phyloP scores from a whole-genome alignment of 2,797 vertebrate species.

The Eulemur coronatus region DNA sequence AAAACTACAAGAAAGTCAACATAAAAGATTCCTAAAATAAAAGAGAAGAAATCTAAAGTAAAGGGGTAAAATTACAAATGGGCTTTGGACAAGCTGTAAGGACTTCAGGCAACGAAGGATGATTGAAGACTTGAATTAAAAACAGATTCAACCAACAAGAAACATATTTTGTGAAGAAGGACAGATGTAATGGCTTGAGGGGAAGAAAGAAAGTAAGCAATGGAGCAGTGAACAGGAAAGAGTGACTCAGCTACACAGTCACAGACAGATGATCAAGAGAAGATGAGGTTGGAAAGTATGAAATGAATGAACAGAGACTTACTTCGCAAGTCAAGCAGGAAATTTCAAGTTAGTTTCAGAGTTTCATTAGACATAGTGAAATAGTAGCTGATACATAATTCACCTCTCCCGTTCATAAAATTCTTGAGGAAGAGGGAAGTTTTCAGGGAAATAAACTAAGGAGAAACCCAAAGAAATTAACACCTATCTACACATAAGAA shows the following conservation, averaged over 20 bases:
- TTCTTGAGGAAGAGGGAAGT: background rate
- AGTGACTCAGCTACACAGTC: background rate
- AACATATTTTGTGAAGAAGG: slow-evolving; percentile 65
- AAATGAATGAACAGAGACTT: background rate
- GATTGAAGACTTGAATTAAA: slow-evolving; percentile 68
- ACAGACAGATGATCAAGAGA: slow-evolving; percentile 26
- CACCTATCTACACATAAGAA: background rate
- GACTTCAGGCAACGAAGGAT: slow-evolving; percentile 44
- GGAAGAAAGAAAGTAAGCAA: slow-evolving; percentile 26
- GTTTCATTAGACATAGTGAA: slow-evolving; percentile 7
- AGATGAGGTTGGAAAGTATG: background rate
- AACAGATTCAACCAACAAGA: slow-evolving; percentile 68
- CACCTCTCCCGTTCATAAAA: background rate
- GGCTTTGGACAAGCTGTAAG: slow-evolving; percentile 40
- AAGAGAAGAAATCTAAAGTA: slow-evolving; percentile 30
- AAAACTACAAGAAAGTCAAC: background rate
- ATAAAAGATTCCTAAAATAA: slow-evolving; percentile 25
- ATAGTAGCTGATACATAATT: background rate
- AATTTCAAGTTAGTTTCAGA: slow-evolving; percentile 31
- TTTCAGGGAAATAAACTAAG: background rate
- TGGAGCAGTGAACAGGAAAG: background rate
- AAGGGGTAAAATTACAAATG: slow-evolving; percentile 69
- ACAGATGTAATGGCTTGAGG: slow-evolving; percentile 35
- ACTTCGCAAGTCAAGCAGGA: slow-evolving; percentile 8
- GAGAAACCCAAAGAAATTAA: slow-evolving; percentile 38